Evolutionary conservation across 2,113 vertebrate species (phyloP).

Genomic region (Phodopus roborovskii): DNA sequence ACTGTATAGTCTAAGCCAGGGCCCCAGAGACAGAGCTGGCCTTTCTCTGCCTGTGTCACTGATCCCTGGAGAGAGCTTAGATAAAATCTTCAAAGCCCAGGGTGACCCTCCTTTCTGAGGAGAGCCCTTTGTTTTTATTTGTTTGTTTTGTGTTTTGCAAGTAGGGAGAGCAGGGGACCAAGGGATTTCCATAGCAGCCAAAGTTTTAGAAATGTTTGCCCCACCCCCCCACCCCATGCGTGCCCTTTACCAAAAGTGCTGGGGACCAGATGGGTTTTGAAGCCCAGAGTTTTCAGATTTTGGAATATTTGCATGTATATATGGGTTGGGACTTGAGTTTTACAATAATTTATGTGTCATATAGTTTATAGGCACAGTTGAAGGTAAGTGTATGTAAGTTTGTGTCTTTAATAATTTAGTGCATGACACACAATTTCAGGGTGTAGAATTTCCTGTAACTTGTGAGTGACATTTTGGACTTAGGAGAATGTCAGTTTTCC

Average conservation of each 20-base stretch:
- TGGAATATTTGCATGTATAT: neutral
- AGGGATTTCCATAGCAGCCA: neutral
- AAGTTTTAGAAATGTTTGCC: neutral
- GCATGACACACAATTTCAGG: neutral
- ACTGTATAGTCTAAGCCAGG: conserved; percentile 10
- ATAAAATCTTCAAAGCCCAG: conserved; percentile 54
- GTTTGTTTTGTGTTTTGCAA: neutral
- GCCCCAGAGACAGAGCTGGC: conserved; percentile 45
- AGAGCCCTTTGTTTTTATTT: neutral
- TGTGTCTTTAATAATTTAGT: neutral
- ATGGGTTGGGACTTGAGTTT: neutral
- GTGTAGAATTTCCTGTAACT: neutral
- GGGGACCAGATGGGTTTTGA: neutral
- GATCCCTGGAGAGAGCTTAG: conserved; percentile 19
- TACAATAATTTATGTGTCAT: neutral
- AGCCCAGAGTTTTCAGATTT: neutral
- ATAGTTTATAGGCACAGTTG: neutral
- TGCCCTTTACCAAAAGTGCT: neutral
- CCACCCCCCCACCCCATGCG: too few species aligned
- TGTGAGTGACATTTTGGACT: too few species aligned
- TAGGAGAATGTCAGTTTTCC: neutral
- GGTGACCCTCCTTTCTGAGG: neutral
- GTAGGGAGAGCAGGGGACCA: neutral
- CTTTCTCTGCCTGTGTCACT: conserved; percentile 17
- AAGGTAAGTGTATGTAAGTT: neutral